phyloP scores from a whole-genome alignment of 2,888 invertebrate species.

The Stenchaetothrips biformis region DNA sequence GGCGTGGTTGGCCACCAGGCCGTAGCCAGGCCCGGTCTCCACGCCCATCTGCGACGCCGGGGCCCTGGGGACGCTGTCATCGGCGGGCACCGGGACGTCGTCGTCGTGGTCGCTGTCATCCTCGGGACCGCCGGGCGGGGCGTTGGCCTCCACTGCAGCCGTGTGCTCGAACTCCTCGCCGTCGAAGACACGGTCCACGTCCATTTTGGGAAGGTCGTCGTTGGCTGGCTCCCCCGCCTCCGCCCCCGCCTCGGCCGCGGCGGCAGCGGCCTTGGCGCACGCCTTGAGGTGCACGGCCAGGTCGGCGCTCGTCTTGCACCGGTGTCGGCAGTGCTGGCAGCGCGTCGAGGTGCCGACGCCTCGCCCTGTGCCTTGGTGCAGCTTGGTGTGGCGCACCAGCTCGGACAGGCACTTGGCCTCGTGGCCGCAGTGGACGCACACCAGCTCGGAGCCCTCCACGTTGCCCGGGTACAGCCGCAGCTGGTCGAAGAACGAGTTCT shows the following conservation, averaged over 20 bases:
- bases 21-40: constrained; percentile 51
- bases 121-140: neutral
- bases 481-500: constrained; percentile 77
- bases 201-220: neutral
- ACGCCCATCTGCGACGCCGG: constrained; percentile 47
- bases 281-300: constrained; percentile 68
- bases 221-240: neutral
- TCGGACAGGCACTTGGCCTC: constrained; percentile 77
- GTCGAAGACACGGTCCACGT: neutral
- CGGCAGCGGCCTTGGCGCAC: constrained; percentile 47
- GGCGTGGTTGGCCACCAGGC: constrained; percentile 41
- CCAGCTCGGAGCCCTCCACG: constrained; percentile 58
- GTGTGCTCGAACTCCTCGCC: neutral
- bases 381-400: constrained; percentile 70
- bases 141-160: neutral
- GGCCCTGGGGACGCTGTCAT: constrained; percentile 38
- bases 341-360: constrained; percentile 56
- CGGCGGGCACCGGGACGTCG: neutral
- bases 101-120: constrained; percentile 2
- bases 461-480: constrained; percentile 63
- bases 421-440: constrained; percentile 66
- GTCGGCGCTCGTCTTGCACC: constrained; percentile 80
- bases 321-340: constrained; percentile 79
- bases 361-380: constrained; percentile 38
- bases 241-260: neutral